A percentile compares a stretch with the other conserved stretches of the same genome.
Evolutionary conservation across 2,797 vertebrate species (phyloP).

Genomic region (Gymnopithys bicolor): DNA sequence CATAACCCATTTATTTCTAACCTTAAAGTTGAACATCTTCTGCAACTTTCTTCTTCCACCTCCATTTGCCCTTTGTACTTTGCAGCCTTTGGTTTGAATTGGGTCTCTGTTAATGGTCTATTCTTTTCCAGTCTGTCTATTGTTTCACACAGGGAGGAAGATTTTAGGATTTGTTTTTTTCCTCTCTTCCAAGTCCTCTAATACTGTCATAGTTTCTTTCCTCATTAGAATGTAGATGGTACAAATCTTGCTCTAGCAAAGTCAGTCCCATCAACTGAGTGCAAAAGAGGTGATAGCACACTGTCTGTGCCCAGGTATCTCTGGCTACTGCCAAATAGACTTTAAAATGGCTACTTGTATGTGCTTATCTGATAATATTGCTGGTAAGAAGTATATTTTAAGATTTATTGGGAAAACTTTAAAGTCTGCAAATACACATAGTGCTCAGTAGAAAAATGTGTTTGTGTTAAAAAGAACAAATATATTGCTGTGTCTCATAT

Average conservation of each 20-base stretch:
- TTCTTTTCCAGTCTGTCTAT: neutral
- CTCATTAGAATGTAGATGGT: neutral
- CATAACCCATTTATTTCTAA: constrained; percentile 20
- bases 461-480: neutral
- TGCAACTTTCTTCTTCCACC: constrained; percentile 14
- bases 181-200: neutral
- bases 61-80: constrained; percentile 13
- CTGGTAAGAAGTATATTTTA: neutral
- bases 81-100: neutral
- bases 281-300: neutral
- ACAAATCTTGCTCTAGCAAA: neutral
- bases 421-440: neutral
- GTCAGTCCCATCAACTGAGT: neutral
- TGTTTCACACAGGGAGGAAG: neutral
- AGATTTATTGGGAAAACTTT: neutral
- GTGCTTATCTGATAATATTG: neutral
- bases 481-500: rapidly evolving
- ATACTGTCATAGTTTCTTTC: neutral
- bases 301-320: neutral
- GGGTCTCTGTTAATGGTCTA: neutral
- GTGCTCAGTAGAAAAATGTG: neutral
- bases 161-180: neutral
- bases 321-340: neutral
- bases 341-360: neutral
- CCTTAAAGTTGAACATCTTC: neutral